Evolutionary conservation across 2,113 vertebrate species (phyloP), one percentile per base, ranked within the genome.

Genomic region (Mirounga angustirostris): DNA sequence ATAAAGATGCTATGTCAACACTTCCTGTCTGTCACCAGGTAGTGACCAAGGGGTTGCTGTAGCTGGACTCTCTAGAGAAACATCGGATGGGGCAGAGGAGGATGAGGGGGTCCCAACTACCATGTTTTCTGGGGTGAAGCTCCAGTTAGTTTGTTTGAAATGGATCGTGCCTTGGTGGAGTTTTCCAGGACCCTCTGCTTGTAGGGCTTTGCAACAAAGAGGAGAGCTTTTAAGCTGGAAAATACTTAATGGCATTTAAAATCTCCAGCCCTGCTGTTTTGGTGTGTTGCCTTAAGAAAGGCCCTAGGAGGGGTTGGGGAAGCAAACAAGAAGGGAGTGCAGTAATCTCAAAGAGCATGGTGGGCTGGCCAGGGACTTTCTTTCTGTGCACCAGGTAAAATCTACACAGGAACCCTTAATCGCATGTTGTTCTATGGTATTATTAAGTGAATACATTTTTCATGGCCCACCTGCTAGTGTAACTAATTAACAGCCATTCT

Each of bases 401-500:
- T 93, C 63, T 89, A 94, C 89, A 73, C 56, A 79, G 69, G 56
- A 98, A 69, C 80, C 93, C 89, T 89, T 97, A 95, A 96, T 96
- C 69, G 14, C 7, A 0, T 97, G 94, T 94, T 98, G 96, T 97
- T 98, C 97, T 95, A 0, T 91, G 92, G 59, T 96, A 97, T 98
- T 95, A 97, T 97, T 98, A 99, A 98, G 91, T 84, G 97, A 97
- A 97, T 98, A 98, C 7, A 1, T 98, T 98, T 98, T 98, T 96
- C 94, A 95, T 98, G 97, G 98, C 98, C 96, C 98, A 98, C 98
- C 98, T 99, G 98, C 99, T 99, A 99, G 98, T 98, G 98, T 98
- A 98, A 99, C 98, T 99, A 99, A 99, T 99, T 99, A 99, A 98
- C 98, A 98, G 95, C 94, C 97, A 97, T 98, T 98, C 98, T 98